Evolutionary conservation across 1,140 invertebrate genomes (phyloP), one percentile per base, ranked within the genome.

Genomic region (Zaprionus ghesquierei): DNA sequence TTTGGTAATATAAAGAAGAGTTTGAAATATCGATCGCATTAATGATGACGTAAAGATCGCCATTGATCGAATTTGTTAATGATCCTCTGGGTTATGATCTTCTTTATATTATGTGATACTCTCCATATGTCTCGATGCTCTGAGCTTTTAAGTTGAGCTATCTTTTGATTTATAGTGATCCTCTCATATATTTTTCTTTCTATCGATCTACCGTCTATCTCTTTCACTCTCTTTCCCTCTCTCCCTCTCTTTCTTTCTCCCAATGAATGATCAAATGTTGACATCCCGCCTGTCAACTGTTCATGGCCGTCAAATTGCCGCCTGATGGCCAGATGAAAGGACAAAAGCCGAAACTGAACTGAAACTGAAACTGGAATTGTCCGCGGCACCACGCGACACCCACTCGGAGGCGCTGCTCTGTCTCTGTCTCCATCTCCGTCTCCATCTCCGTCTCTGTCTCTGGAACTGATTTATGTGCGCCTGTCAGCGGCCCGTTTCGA

Each of bases 251-350:
- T 2, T 49, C 5, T 49, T 8, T 44, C 23, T 20, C 20, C 4
- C 54, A 10, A 10, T 29, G 25, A 44, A 50, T 58, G 44, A 66
- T 77, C 73, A 80, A 81, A 65, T 68, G 62, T 70, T 77, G 75
- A 69, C 75, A 77, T 44, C 55, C 25, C n/a, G 56, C 9, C 82
- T 89, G 82, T 87, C 82, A 87, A 79, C 46, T 79, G 72, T 87
- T 89, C 82, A 89, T 89, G 82, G 79, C 64, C 79, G 76, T 89
- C 82, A 87, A 87, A 87, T 79, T 72, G 81, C 78, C 81, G 81
- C 81, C 74, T 76, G 81, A 74, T 73, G 56, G 31, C 22, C 61
- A 68, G 75, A 87, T 87, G 64, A 87, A 87, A 87, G 82, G 54
- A 3, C 41, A 63, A 77, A 87, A 71, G 84, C 82, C 82, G 82